A percentile compares a stretch with the other conserved stretches of the same genome.
phyloP scores from a whole-genome alignment of 2,113 vertebrate genomes.

The Oostethus manadensis region DNA sequence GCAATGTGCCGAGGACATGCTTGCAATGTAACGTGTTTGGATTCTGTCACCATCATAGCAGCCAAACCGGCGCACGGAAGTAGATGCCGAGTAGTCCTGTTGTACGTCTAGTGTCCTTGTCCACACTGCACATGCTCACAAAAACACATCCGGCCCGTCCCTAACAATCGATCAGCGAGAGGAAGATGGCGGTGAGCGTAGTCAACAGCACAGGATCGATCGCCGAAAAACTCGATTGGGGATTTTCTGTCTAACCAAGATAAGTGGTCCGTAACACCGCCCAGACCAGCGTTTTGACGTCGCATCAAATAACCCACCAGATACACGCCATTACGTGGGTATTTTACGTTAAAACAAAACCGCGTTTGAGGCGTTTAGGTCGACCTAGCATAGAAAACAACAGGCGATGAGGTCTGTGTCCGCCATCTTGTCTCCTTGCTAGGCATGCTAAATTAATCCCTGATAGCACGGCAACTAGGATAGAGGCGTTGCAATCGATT shows the following conservation, averaged over 20 bases:
- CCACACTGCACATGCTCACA: slow-evolving; percentile 43
- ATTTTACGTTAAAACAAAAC: background rate
- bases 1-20: too few species aligned
- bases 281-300: background rate
- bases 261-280: slow-evolving; percentile 13
- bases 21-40: too few species aligned
- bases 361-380: background rate
- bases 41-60: too few species aligned
- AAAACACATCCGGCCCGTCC: slow-evolving; percentile 57
- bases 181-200: slow-evolving; percentile 71
- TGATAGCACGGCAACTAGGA: slow-evolving; percentile 63
- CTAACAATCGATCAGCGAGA: slow-evolving; percentile 81
- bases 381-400: slow-evolving; percentile 23
- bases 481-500: slow-evolving; percentile 74
- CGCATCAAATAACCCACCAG: background rate
- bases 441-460: slow-evolving; percentile 79
- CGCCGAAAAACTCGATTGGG: slow-evolving; percentile 76
- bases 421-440: slow-evolving; percentile 69
- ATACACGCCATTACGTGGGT: slow-evolving; percentile 36
- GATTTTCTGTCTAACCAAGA: slow-evolving; percentile 29
- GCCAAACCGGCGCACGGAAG: too few species aligned
- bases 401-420: background rate
- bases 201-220: slow-evolving; percentile 65
- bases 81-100: too few species aligned
- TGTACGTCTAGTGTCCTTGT: too few species aligned